Percentiles rank a stretch among this genome's conserved stretches.
phyloP scores from a whole-genome alignment of 2,113 vertebrate genomes.

The Otus sunia region DNA sequence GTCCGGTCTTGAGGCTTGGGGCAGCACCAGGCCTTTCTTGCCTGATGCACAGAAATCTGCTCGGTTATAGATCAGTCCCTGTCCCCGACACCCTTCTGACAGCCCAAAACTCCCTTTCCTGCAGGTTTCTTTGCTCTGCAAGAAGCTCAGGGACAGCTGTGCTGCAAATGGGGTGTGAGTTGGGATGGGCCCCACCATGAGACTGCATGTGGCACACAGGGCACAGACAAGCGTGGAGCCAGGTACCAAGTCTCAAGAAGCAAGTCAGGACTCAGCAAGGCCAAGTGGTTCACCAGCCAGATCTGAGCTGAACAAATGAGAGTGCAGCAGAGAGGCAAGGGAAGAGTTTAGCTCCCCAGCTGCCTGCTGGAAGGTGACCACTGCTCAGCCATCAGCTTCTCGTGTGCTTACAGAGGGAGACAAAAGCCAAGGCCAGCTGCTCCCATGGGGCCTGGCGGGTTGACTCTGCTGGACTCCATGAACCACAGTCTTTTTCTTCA shows the following conservation, averaged over 20 bases:
- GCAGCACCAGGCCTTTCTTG: background rate
- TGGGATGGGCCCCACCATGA: background rate
- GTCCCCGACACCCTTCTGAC: background rate
- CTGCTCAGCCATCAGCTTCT: background rate
- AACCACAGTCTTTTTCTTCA: background rate
- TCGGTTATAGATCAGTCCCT: background rate
- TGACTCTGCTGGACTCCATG: background rate
- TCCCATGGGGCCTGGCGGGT: background rate
- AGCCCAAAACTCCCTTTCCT: background rate
- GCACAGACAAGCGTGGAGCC: rapidly evolving
- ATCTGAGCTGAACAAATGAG: background rate
- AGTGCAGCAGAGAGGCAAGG: background rate
- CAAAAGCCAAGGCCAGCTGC: background rate
- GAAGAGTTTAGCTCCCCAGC: background rate
- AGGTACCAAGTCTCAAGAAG: background rate
- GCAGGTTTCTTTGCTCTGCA: background rate
- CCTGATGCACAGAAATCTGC: background rate
- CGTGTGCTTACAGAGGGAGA: background rate
- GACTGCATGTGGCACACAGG: background rate
- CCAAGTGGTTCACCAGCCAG: background rate
- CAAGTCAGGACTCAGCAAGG: background rate
- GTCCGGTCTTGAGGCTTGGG: background rate
- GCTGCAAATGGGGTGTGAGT: background rate
- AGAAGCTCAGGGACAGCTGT: background rate
- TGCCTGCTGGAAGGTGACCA: background rate